These are phyloP conservation scores for Erannis defoliaria DNA, from an alignment of 2,888 invertebrate species.

Conservation along the genomic window DNA sequence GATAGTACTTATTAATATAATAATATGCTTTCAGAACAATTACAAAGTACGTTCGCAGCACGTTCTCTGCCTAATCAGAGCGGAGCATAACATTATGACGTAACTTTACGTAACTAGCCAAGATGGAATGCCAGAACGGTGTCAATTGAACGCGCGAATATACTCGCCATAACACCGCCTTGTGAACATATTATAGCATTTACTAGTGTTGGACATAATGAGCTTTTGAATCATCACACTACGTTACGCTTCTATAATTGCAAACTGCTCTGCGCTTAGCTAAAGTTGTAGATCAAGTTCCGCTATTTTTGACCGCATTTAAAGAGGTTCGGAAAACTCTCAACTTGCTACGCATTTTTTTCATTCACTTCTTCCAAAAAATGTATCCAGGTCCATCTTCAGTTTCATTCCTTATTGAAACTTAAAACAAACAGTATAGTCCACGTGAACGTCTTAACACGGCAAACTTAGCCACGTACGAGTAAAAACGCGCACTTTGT, in stretches of 20 bases:
- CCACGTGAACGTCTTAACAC: neutral
- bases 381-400: no score
- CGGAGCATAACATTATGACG: slow-evolving; percentile 37
- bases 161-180: slow-evolving; percentile 13
- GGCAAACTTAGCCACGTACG: neutral
- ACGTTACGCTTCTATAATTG: neutral
- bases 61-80: slow-evolving; percentile 34
- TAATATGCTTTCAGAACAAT: slow-evolving; percentile 22
- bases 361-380: no score
- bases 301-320: no score
- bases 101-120: slow-evolving; percentile 39
- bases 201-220: neutral
- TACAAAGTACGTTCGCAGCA: slow-evolving; percentile 13
- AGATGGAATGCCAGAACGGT: slow-evolving; percentile 43
- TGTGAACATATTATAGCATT: neutral
- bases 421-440: no score
- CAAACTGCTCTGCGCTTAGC: no score
- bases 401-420: no score
- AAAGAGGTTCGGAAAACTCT: no score
- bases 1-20: slow-evolving; percentile 8
- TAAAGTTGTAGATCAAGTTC: no score
- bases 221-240: neutral
- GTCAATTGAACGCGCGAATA: slow-evolving; percentile 37
- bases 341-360: no score
- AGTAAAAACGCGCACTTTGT: slow-evolving; percentile 8